Evolutionary conservation across 2,113 vertebrate genomes (phyloP).

Genomic region (Mesembrinibis cayennensis): DNA sequence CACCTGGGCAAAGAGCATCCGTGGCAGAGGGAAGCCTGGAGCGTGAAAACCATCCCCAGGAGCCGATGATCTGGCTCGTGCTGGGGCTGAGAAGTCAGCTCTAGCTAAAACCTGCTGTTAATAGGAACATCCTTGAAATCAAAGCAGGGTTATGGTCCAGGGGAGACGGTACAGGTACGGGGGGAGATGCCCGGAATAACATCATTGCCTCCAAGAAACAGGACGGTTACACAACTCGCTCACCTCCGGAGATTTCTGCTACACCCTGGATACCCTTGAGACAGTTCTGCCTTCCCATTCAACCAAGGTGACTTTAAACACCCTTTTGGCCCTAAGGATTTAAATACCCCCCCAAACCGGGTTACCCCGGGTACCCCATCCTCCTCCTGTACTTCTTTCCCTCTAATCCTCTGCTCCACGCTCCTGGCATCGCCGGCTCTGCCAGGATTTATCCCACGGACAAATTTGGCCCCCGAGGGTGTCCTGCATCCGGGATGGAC

Average conservation of each 20-base stretch:
- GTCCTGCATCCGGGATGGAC: background rate
- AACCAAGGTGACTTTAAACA: constrained; percentile 11
- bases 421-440: background rate
- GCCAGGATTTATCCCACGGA: background rate
- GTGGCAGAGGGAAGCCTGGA: background rate
- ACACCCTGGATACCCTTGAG: background rate
- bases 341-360: fast-evolving
- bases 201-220: background rate
- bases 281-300: background rate
- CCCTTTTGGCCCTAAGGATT: background rate
- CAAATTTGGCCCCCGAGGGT: background rate
- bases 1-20: fast-evolving
- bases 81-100: background rate
- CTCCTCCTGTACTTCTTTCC: background rate
- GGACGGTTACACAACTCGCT: background rate
- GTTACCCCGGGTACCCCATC: background rate
- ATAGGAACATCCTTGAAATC: background rate
- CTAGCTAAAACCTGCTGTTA: background rate
- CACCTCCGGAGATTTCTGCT: background rate
- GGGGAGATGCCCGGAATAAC: background rate
- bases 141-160: background rate
- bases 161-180: fast-evolving
- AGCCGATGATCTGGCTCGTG: background rate
- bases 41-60: fast-evolving
- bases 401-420: background rate